Percentiles rank a stretch among this genome's conserved stretches.
Conservation (phyloP, 2,113 vertebrate genomes). For the Rhinogobius similis region DNA sequence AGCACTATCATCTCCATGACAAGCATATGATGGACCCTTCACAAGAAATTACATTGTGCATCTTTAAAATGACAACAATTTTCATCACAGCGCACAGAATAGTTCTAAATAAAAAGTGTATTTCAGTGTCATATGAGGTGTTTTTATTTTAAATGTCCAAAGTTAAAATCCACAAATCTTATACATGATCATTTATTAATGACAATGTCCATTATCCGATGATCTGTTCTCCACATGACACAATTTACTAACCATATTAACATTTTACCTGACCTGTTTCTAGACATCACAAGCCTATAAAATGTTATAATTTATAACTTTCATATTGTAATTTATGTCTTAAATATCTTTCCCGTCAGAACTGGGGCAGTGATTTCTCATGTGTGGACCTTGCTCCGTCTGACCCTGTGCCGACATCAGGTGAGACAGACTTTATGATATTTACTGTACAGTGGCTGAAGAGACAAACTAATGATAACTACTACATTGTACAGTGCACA, state of each 20-base stretch:
- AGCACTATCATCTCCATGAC: too few species aligned
- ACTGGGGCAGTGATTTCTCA: slow-evolving; percentile 86
- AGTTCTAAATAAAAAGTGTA: too few species aligned
- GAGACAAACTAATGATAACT: background rate
- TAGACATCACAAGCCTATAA: background rate
- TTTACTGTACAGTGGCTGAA: background rate
- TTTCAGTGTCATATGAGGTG: too few species aligned
- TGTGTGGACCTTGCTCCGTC: slow-evolving; percentile 75
- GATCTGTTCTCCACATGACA: too few species aligned
- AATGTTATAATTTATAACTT: background rate
- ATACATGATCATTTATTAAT: too few species aligned
- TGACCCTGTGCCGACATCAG: slow-evolving; percentile 79
- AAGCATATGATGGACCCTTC: too few species aligned
- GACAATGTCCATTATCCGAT: too few species aligned
- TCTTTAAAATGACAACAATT: too few species aligned
- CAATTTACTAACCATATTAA: background rate
- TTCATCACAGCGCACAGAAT: too few species aligned
- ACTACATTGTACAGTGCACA: slow-evolving; percentile 75
- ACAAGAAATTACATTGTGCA: too few species aligned
- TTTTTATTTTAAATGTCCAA: too few species aligned
- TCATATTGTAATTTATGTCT: background rate
- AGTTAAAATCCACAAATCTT: too few species aligned
- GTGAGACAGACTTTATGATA: slow-evolving; percentile 67
- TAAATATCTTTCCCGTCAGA: slow-evolving; percentile 63
- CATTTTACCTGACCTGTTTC: background rate